Evolutionary conservation across 2,113 vertebrate species (phyloP).

Genomic region (Sceloporus undulatus): DNA sequence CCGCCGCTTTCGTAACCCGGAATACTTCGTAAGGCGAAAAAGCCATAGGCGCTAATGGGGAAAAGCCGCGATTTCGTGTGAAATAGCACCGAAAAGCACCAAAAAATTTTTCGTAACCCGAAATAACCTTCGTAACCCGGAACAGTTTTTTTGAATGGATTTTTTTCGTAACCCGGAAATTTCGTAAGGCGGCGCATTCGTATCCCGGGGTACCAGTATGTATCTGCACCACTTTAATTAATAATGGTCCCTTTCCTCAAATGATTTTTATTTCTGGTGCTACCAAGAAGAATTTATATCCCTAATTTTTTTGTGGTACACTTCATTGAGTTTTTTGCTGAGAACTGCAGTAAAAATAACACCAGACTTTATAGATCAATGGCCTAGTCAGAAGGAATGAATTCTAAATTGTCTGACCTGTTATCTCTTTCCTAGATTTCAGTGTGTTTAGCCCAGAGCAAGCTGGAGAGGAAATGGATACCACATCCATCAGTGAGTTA

Average conservation of each 20-base stretch:
- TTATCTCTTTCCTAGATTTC: conserved; percentile 83
- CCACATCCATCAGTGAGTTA: conserved; percentile 82
- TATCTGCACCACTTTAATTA: background rate
- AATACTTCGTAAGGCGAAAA: no score
- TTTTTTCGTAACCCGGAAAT: no score
- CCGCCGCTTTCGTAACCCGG: no score
- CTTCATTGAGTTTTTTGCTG: background rate
- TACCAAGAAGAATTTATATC: background rate
- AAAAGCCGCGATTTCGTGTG: no score
- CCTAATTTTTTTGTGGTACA: background rate
- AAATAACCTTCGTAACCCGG: no score
- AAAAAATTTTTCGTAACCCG: no score
- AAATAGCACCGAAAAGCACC: no score
- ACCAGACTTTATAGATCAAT: background rate
- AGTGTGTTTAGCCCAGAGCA: conserved; percentile 90
- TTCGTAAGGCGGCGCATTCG: no score
- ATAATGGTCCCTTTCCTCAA: background rate
- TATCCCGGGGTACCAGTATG: no score
- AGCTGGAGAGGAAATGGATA: conserved; percentile 83
- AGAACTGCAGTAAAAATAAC: background rate
- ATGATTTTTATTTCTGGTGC: background rate
- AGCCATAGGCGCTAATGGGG: no score
- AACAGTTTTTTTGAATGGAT: no score
- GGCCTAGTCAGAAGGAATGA: background rate
- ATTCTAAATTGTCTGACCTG: background rate